Conservation (phyloP, 2,888 invertebrate species). For the Lepidochitona cinerea region DNA sequence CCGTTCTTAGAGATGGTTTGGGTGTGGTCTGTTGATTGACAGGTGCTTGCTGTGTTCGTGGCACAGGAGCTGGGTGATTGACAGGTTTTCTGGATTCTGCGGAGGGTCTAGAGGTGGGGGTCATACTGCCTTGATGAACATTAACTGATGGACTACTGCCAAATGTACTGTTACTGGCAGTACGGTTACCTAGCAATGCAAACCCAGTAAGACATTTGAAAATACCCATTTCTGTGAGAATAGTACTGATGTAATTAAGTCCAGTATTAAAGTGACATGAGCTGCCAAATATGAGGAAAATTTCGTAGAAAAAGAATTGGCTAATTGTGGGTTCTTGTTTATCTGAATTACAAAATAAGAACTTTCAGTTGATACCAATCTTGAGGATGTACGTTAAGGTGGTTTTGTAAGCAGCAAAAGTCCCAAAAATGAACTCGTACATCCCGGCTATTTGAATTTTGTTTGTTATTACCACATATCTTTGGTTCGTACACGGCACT, state of each 20-base stretch:
- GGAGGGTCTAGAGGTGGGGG: not conserved
- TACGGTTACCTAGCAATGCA: not conserved
- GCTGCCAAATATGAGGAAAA: too few species aligned
- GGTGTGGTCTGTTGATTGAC: conserved; percentile 9
- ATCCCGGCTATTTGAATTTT: too few species aligned
- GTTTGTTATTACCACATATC: too few species aligned
- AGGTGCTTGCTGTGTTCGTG: not conserved
- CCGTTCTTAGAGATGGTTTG: conserved; percentile 34
- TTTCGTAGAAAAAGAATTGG: too few species aligned
- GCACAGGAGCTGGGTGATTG: not conserved
- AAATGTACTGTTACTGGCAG: not conserved
- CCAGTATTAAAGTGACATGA: too few species aligned
- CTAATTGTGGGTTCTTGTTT: too few species aligned
- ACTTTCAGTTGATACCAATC: too few species aligned
- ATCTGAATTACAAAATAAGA: too few species aligned
- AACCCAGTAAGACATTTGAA: not conserved
- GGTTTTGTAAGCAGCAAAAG: too few species aligned
- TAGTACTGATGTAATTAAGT: not conserved
- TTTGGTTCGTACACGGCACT: too few species aligned
- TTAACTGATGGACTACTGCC: not conserved
- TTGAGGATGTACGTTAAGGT: too few species aligned
- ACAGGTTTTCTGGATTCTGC: not conserved
- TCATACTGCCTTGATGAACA: not conserved
- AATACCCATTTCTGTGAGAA: not conserved
- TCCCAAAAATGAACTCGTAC: too few species aligned